Percentiles rank a stretch among this genome's conserved stretches.
These are phyloP conservation scores for Ashinkailepas kermadecensis DNA, from an alignment of 2,888 invertebrate species.

Conservation along the genomic window DNA sequence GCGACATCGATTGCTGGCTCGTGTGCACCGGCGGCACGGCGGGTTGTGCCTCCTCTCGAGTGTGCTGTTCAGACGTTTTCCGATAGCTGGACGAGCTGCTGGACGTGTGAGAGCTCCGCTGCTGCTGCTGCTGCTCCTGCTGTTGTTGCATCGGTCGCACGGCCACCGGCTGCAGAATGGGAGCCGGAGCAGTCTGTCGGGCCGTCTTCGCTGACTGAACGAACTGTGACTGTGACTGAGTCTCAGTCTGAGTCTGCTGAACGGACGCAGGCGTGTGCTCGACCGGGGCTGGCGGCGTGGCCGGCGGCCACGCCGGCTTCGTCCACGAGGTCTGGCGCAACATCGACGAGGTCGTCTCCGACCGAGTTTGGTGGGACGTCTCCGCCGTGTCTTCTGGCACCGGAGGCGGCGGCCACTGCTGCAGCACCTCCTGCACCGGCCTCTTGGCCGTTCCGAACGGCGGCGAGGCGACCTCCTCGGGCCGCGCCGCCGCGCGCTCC, in stretches of 20 bases:
- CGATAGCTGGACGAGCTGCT: not conserved
- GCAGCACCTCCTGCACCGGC: not conserved
- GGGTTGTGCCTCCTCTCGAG: too few species aligned
- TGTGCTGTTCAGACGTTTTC: too few species aligned
- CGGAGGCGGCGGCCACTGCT: constrained; percentile 7
- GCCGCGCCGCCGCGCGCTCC: not conserved
- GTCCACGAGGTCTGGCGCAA: not conserved
- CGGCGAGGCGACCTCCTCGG: not conserved
- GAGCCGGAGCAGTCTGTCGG: not conserved
- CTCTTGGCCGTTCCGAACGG: not conserved
- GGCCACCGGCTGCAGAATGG: not conserved
- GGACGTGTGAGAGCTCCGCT: not conserved
- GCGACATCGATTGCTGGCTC: too few species aligned
- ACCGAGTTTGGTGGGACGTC: not conserved
- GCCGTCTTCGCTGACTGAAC: not conserved
- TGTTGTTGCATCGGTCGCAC: too few species aligned
- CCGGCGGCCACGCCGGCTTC: not conserved
- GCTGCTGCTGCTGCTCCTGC: not conserved
- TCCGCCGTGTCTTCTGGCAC: not conserved
- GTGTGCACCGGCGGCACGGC: too few species aligned
- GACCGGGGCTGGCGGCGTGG: not conserved
- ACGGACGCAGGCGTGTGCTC: not conserved
- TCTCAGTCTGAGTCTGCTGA: not conserved
- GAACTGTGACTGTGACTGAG: too few species aligned
- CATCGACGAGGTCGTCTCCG: not conserved